Evolutionary conservation across 2,113 vertebrate species (phyloP).

Genomic region (Pelecanoides urinatrix): DNA sequence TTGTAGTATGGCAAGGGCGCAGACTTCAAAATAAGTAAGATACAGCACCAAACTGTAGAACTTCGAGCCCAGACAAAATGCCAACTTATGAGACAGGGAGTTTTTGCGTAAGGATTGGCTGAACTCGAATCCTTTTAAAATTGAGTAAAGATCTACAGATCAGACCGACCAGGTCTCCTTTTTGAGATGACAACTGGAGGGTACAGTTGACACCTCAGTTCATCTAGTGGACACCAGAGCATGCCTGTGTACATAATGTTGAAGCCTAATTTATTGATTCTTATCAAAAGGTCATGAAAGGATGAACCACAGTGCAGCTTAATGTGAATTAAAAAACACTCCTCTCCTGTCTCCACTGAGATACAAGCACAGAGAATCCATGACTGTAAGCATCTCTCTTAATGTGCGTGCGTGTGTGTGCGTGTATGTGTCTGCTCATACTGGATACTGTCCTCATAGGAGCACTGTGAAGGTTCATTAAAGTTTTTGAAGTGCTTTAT

Average conservation of each 20-base stretch:
- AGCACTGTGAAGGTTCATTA: conserved; percentile 24
- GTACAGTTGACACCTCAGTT: background rate
- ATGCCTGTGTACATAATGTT: background rate
- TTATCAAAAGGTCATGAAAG: background rate
- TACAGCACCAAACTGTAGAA: background rate
- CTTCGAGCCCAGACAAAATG: background rate
- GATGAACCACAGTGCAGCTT: background rate
- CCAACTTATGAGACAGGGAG: background rate
- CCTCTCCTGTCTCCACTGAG: background rate
- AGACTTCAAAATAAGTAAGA: background rate
- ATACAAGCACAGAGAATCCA: background rate
- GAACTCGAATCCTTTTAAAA: background rate
- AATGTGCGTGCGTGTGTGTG: background rate
- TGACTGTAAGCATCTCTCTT: background rate
- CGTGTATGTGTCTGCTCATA: background rate
- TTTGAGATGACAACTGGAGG: background rate
- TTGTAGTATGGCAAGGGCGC: background rate
- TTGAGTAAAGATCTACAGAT: background rate
- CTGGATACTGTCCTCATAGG: conserved; percentile 12
- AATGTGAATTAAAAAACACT: background rate
- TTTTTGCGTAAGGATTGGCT: background rate
- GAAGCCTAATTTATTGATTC: background rate
- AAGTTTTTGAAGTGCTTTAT: conserved; percentile 23
- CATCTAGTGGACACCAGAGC: background rate
- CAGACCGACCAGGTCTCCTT: background rate